A percentile compares a stretch with the other conserved stretches of the same genome.
Evolutionary conservation across 2,888 invertebrate genomes (phyloP).

Genomic region (Temnothorax rugatulus): DNA sequence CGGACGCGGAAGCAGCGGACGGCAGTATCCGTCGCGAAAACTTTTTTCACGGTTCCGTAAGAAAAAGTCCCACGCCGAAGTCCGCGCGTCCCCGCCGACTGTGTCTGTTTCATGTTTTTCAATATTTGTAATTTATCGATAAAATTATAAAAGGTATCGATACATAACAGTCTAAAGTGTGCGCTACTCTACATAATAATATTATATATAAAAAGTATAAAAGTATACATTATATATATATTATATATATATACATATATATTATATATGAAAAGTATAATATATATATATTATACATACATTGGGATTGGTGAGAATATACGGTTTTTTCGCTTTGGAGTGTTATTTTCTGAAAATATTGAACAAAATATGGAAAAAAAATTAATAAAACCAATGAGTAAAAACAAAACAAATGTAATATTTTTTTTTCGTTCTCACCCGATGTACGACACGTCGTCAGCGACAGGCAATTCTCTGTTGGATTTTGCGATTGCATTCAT

Average conservation of each 20-base stretch:
- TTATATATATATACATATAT: constrained; percentile 82
- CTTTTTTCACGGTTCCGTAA: constrained; percentile 69
- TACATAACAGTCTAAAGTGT: constrained; percentile 86
- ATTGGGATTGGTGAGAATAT: constrained; percentile 86
- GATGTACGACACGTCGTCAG: constrained; percentile 21
- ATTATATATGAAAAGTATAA: constrained; percentile 84
- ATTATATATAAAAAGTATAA: constrained; percentile 85
- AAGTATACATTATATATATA: constrained; percentile 84
- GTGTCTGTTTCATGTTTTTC: constrained; percentile 86
- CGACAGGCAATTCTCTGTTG: constrained; percentile 48
- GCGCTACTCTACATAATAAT: constrained; percentile 86
- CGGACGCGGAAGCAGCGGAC: constrained; percentile 56
- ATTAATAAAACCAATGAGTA: constrained; percentile 85
- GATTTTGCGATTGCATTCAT: constrained; percentile 48
- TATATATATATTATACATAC: constrained; percentile 85
- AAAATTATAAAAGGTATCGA: constrained; percentile 85
- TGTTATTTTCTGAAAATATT: constrained; percentile 87
- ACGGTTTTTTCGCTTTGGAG: constrained; percentile 86
- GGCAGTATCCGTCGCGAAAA: constrained; percentile 49
- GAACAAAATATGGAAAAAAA: constrained; percentile 86
- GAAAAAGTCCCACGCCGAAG: constrained; percentile 69
- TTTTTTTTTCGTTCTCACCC: constrained; percentile 49
- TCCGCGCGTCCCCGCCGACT: constrained; percentile 80
- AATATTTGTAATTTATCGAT: constrained; percentile 86
- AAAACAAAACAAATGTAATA: constrained; percentile 75